These are phyloP conservation scores for Megathymus violae DNA, from an alignment of 1,140 invertebrate species.

Conservation along the genomic window DNA sequence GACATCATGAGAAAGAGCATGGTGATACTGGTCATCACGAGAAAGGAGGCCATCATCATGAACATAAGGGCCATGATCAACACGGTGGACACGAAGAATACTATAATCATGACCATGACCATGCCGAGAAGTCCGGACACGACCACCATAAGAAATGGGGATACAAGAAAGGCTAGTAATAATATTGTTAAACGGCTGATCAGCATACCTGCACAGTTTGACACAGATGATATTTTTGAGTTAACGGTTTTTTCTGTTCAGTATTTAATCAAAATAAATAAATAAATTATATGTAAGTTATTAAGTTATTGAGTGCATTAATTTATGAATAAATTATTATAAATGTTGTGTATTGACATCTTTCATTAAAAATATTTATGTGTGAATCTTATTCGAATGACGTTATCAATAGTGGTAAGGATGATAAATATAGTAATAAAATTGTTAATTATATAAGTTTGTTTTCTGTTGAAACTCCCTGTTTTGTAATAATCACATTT, in stretches of 20 bases:
- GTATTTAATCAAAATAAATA: no score
- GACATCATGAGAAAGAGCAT: conserved; percentile 84
- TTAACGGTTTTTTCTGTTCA: neutral
- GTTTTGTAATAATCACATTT: neutral
- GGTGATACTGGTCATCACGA: no score
- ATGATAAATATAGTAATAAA: conserved; percentile 2
- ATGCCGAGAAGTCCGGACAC: no score
- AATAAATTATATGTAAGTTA: no score
- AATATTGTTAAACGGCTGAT: neutral
- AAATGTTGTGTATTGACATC: neutral
- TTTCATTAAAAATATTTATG: conserved; percentile 6
- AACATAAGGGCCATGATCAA: no score
- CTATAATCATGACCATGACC: no score
- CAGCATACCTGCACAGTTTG: neutral
- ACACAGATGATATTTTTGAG: neutral
- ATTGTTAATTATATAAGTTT: neutral
- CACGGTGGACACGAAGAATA: no score
- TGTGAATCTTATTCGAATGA: conserved; percentile 6
- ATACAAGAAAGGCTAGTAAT: conserved; percentile 82
- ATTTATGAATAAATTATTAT: conserved; percentile 1
- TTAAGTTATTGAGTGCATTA: neutral
- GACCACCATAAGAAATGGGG: conserved; percentile 83
- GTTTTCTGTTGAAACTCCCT: neutral
- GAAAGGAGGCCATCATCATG: no score
- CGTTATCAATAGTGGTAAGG: neutral